These are phyloP conservation scores for Danio jaintianensis DNA, from an alignment of 2,797 vertebrate species.

Conservation along the genomic window DNA sequence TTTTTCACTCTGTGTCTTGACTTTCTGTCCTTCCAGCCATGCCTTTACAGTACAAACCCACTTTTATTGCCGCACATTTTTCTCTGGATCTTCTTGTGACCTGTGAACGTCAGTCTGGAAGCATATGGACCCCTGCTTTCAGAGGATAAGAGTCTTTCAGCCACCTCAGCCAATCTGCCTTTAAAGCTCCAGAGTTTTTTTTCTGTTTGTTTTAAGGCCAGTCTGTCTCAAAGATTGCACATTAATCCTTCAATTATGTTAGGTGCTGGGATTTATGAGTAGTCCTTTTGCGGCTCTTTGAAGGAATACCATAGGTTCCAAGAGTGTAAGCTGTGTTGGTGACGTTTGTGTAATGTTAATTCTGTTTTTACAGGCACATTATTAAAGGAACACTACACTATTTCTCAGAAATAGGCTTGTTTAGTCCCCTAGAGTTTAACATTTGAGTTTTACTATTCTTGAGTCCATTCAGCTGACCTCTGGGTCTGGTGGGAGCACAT, in stretches of 20 bases:
- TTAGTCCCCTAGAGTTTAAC: too few relatives aligned
- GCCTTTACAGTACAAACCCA: neutral
- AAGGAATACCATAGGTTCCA: too few relatives aligned
- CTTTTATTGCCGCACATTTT: neutral
- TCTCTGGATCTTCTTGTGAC: conserved; percentile 11
- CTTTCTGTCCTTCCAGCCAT: neutral
- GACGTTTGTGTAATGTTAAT: too few relatives aligned
- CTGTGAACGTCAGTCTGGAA: conserved; percentile 47
- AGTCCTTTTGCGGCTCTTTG: too few relatives aligned
- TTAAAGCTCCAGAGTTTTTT: conserved; percentile 68
- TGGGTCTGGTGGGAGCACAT: too few relatives aligned
- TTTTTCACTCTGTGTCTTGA: neutral
- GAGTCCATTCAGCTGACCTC: too few relatives aligned
- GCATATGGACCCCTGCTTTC: conserved; percentile 67
- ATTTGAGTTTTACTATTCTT: too few relatives aligned
- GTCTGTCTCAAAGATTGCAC: conserved; percentile 65
- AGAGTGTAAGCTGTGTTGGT: too few relatives aligned
- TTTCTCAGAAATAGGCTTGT: too few relatives aligned
- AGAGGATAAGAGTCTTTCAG: conserved; percentile 67
- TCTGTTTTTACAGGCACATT: too few relatives aligned
- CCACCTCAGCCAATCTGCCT: conserved; percentile 68
- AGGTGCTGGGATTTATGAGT: conserved; percentile 22
- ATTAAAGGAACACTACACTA: too few relatives aligned
- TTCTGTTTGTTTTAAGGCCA: conserved; percentile 57
- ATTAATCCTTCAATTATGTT: conserved; percentile 66